Evolutionary conservation across 2,797 vertebrate genomes (phyloP).

Genomic region (Phalloptychus januarius): DNA sequence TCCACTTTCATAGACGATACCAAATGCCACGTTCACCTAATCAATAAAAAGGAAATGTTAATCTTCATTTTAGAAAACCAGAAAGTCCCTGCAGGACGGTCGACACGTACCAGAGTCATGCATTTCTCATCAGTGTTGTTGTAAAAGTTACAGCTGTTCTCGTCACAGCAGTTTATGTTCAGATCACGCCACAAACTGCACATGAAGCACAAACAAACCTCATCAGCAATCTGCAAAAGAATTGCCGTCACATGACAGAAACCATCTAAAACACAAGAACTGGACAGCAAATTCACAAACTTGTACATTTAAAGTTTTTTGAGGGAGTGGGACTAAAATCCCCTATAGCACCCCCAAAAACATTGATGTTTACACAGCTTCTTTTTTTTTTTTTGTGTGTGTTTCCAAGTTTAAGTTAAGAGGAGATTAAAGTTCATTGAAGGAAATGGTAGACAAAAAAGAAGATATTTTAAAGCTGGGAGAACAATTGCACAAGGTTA

Average conservation of each 20-base stretch:
- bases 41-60: not conserved
- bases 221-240: not conserved
- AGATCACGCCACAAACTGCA: slow-evolving; percentile 80
- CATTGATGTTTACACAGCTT: too few species aligned
- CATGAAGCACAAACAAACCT: slow-evolving; percentile 10
- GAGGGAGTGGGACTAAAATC: not conserved
- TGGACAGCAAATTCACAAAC: not conserved
- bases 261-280: not conserved
- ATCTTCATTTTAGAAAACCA: not conserved
- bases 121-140: slow-evolving; percentile 68
- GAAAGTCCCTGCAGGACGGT: not conserved
- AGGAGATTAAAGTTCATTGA: not conserved
- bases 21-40: slow-evolving; percentile 74
- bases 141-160: slow-evolving; percentile 77
- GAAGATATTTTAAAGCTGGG: not conserved
- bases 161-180: slow-evolving; percentile 79
- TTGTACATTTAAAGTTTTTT: not conserved
- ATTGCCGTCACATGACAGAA: not conserved
- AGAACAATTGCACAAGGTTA: not conserved
- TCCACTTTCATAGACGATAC: slow-evolving; percentile 73
- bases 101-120: slow-evolving; percentile 53
- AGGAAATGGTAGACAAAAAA: not conserved
- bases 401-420: not conserved
- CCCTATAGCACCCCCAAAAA: too few species aligned
- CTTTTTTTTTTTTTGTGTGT: too few species aligned